phyloP scores from a whole-genome alignment of 2,113 vertebrate species.

The Nesospiza acunhae region DNA sequence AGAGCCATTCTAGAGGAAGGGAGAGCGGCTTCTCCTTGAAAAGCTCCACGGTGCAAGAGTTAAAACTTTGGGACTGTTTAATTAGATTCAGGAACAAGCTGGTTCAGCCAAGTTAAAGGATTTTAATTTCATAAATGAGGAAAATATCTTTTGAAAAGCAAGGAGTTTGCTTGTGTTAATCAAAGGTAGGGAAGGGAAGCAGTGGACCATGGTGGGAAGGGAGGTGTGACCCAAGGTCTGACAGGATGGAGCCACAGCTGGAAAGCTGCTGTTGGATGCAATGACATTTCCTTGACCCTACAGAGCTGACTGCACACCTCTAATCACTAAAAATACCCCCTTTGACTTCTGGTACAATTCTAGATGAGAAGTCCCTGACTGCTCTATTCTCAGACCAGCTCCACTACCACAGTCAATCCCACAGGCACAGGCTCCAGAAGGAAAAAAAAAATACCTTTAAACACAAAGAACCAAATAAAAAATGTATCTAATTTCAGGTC shows the following conservation, averaged over 20 bases:
- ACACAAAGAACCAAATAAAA: neutral
- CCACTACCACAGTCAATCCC: neutral
- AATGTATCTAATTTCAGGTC: neutral
- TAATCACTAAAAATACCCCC: neutral
- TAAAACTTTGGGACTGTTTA: neutral
- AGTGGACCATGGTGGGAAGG: rapidly evolving
- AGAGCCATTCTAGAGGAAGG: neutral
- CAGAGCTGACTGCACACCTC: neutral
- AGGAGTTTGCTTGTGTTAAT: neutral
- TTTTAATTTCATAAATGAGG: neutral
- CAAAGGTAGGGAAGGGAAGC: neutral
- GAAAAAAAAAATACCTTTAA: neutral
- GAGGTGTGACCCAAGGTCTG: neutral
- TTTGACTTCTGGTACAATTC: neutral
- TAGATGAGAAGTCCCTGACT: neutral
- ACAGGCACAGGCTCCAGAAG: neutral
- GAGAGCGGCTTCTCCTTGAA: neutral
- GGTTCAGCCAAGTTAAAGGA: neutral
- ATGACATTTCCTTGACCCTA: neutral
- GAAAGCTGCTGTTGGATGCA: neutral
- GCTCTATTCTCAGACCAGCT: neutral
- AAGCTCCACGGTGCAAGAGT: neutral
- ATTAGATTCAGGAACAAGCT: neutral
- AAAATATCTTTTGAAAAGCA: neutral
- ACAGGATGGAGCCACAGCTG: neutral